A percentile compares a stretch with the other conserved stretches of the same genome.
Conservation (phyloP, 2,888 invertebrate species). For the Thereva unica region DNA sequence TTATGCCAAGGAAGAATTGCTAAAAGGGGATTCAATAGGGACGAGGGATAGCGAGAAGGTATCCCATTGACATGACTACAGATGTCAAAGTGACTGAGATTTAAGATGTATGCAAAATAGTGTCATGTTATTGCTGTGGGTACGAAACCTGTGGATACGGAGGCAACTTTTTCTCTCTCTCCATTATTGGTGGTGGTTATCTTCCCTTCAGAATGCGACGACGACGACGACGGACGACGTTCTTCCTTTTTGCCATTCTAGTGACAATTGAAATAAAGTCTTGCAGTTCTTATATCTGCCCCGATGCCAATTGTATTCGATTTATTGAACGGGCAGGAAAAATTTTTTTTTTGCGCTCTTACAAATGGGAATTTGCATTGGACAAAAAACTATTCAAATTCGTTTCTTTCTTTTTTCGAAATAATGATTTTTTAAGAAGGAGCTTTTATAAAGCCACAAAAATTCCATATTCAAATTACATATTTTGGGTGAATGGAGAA, state of each 20-base stretch:
- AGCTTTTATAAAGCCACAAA: no score
- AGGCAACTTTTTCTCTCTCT: conserved; percentile 33
- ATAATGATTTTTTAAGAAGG: no score
- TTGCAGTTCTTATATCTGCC: conserved; percentile 18
- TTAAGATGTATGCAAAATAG: conserved; percentile 48
- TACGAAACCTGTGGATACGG: conserved; percentile 37
- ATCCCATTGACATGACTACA: conserved; percentile 45
- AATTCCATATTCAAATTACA: no score
- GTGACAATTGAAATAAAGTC: conserved; percentile 32
- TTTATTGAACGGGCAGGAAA: conserved; percentile 3
- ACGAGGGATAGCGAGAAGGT: conserved; percentile 29
- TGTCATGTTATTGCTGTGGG: conserved; percentile 44
- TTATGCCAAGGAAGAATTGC: conserved; percentile 45
- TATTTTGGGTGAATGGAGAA: no score
- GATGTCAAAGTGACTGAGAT: conserved; percentile 45
- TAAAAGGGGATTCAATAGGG: conserved; percentile 33
- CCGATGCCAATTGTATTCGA: conserved; percentile 13
- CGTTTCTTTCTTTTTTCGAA: no score
- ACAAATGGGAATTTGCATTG: no score
- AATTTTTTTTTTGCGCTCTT: no score
- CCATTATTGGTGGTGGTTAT: conserved; percentile 39
- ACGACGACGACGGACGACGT: no score
- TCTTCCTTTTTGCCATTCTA: background rate
- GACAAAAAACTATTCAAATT: no score
- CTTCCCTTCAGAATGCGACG: conserved; percentile 9